These are phyloP conservation scores for Vicugna pacos DNA, from an alignment of 2,113 vertebrate genomes.

Conservation along the genomic window DNA sequence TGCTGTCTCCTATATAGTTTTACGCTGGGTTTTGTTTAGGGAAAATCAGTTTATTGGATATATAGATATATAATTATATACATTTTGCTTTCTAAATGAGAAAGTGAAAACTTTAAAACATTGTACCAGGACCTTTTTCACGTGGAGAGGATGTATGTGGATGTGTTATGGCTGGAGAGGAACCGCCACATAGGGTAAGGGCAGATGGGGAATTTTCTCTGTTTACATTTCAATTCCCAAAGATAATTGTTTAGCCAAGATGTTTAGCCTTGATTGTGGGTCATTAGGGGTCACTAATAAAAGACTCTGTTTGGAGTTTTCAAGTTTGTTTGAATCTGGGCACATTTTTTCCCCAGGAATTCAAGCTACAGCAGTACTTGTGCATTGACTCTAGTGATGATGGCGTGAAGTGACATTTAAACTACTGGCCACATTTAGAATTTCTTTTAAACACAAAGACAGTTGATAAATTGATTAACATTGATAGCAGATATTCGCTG, in stretches of 20 bases:
- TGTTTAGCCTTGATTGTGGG: slow-evolving; percentile 77
- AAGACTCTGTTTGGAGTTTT: slow-evolving; percentile 80
- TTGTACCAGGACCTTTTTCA: slow-evolving; percentile 17
- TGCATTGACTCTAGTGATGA: neutral
- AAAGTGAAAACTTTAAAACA: slow-evolving; percentile 24
- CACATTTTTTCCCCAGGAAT: neutral
- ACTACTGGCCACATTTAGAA: slow-evolving; percentile 8
- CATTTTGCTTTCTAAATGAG: slow-evolving; percentile 54
- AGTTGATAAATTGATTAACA: neutral
- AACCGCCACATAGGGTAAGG: slow-evolving; percentile 45
- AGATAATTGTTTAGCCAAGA: slow-evolving; percentile 80
- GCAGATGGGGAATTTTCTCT: slow-evolving; percentile 58
- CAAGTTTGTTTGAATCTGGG: slow-evolving; percentile 72
- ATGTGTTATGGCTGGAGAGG: neutral
- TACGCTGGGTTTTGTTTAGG: neutral
- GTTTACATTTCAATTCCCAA: slow-evolving; percentile 79
- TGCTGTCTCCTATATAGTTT: neutral
- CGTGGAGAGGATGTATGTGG: neutral
- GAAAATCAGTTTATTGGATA: neutral
- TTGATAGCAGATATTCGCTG: neutral
- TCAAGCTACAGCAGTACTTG: slow-evolving; percentile 20
- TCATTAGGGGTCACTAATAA: slow-evolving; percentile 75
- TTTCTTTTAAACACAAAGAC: slow-evolving; percentile 4
- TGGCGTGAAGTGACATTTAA: slow-evolving; percentile 20
- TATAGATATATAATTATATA: neutral